These are phyloP conservation scores for Patiria pectinifera DNA, from an alignment of 53 echinoderm and acorn worm species.

Conservation along the genomic window DNA sequence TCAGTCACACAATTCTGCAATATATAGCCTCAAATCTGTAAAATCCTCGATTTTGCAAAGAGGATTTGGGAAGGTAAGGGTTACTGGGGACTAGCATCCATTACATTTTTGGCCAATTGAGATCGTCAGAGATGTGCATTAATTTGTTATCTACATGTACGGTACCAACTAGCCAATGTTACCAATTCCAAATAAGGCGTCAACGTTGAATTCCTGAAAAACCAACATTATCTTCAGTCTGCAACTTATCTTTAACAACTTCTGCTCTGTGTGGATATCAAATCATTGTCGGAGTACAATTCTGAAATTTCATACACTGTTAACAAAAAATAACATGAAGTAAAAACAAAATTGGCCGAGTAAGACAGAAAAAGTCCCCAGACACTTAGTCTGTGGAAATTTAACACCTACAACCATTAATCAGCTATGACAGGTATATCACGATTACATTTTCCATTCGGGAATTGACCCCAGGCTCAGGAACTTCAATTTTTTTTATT, in stretches of 20 bases:
- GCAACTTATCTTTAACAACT: slow-evolving; percentile 44
- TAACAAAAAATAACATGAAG: neutral
- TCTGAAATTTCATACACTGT: slow-evolving; percentile 8
- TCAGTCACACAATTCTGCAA: too few relatives aligned
- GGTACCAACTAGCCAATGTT: neutral
- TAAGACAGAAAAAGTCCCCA: neutral
- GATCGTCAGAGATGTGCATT: too few relatives aligned
- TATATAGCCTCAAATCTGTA: too few relatives aligned
- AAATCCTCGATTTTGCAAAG: too few relatives aligned
- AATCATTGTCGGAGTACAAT: neutral
- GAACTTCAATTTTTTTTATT: neutral
- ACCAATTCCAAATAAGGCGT: neutral
- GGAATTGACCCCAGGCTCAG: neutral
- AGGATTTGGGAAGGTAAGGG: too few relatives aligned
- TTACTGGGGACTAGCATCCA: too few relatives aligned
- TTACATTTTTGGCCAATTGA: too few relatives aligned
- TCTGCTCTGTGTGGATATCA: neutral
- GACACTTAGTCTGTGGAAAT: slow-evolving; percentile 17
- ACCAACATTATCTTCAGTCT: neutral
- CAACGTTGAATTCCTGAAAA: neutral
- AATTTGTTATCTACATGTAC: too few relatives aligned
- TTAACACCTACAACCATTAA: slow-evolving; percentile 39
- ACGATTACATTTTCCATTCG: neutral
- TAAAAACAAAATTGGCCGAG: neutral
- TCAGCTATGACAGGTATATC: slow-evolving; percentile 28